Evolutionary conservation across 2,888 invertebrate species (phyloP).

Genomic region (Hecatera dysodea): DNA sequence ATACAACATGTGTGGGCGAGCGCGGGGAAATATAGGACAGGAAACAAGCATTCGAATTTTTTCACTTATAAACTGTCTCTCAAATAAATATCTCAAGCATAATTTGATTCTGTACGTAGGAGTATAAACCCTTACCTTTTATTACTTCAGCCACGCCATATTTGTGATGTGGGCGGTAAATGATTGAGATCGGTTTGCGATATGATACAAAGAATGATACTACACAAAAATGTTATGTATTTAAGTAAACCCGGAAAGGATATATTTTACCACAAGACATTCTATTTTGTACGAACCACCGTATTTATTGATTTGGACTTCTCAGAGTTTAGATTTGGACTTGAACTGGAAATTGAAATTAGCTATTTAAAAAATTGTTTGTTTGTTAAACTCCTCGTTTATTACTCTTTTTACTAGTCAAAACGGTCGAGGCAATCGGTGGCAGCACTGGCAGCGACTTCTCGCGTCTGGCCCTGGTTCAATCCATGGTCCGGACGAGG

Average conservation of each 20-base stretch:
- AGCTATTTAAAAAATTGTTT: no score
- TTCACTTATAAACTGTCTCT: neutral
- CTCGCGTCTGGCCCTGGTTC: no score
- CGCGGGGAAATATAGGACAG: neutral
- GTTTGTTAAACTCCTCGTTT: no score
- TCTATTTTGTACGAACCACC: no score
- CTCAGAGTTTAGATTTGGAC: no score
- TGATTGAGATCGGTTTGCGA: neutral
- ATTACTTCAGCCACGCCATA: neutral
- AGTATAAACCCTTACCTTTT: neutral
- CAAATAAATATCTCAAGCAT: neutral
- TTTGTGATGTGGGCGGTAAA: neutral
- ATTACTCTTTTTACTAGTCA: no score
- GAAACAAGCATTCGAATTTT: neutral
- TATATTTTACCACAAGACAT: neutral
- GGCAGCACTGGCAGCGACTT: no score
- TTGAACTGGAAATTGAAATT: no score
- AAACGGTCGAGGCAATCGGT: no score
- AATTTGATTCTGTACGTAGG: slow-evolving; percentile 4
- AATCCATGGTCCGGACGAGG: no score
- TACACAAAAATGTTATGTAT: neutral
- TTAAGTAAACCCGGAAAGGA: neutral
- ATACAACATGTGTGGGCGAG: slow-evolving; percentile 10
- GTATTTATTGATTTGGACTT: no score
- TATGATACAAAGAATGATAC: no score